Evolutionary conservation across 2,113 vertebrate species (phyloP).

Genomic region (Zosterops lateralis): DNA sequence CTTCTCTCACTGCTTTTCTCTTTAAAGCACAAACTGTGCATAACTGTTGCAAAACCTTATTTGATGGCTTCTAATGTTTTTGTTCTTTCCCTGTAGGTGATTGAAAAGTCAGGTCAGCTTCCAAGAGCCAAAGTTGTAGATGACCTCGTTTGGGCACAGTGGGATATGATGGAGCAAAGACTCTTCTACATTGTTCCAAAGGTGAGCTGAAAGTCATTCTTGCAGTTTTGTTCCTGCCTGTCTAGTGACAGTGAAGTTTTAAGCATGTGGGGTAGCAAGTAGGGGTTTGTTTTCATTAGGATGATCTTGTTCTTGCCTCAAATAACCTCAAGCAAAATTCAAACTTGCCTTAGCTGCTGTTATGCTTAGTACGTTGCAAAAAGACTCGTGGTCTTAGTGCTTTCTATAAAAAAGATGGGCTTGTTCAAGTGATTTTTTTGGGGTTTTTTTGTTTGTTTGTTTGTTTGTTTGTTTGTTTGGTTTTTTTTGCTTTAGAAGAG

Average conservation of each 20-base stretch:
- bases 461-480: too few relatives aligned
- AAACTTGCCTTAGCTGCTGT: not conserved
- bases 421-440: not conserved
- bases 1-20: not conserved
- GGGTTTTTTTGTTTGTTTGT: too few relatives aligned
- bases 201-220: constrained; percentile 65
- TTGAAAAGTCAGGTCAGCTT: constrained; percentile 81
- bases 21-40: not conserved
- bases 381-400: not conserved
- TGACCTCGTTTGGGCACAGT: constrained; percentile 91
- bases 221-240: not conserved
- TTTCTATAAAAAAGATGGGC: not conserved
- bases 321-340: not conserved
- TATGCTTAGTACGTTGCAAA: not conserved
- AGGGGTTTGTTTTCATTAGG: not conserved
- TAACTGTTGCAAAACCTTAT: not conserved
- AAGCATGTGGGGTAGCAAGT: not conserved
- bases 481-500: not conserved
- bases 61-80: not conserved
- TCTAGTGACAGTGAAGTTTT: not conserved
- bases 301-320: not conserved
- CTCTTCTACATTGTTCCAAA: constrained; percentile 84
- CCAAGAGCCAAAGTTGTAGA: constrained; percentile 84
- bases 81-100: constrained; percentile 74
- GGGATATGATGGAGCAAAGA: constrained; percentile 88